Conservation (phyloP, 2,888 invertebrate species). For the Lysandra coridon region DNA sequence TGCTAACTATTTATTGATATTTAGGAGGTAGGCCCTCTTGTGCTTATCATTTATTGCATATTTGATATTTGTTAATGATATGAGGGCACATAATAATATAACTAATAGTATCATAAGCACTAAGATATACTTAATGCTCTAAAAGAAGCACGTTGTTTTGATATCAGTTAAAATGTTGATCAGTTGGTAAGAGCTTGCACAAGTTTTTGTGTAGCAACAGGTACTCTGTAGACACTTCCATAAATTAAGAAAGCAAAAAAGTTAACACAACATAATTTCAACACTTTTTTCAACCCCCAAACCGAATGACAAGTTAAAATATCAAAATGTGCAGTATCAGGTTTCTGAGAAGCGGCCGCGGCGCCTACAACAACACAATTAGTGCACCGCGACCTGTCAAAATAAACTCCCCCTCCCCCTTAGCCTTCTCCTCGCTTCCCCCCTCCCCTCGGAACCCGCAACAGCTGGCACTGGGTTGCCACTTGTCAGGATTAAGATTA, state of each 20-base stretch:
- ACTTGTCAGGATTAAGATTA: background rate
- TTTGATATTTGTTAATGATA: too few relatives aligned
- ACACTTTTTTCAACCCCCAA: background rate
- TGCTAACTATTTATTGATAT: too few relatives aligned
- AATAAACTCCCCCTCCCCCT: conserved; percentile 29
- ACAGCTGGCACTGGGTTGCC: background rate
- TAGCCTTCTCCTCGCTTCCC: background rate
- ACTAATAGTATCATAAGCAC: too few relatives aligned
- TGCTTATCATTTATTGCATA: too few relatives aligned
- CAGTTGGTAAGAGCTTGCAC: background rate
- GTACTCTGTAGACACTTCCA: background rate
- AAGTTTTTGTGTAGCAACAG: background rate
- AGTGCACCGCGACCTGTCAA: conserved; percentile 40
- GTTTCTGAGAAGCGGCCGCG: conserved; percentile 37
- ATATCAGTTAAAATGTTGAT: too few relatives aligned
- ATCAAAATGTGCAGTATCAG: conserved; percentile 37
- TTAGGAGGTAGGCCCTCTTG: too few relatives aligned
- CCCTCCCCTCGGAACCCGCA: background rate
- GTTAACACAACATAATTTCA: conserved; percentile 7
- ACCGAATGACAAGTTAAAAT: background rate
- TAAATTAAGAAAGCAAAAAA: background rate
- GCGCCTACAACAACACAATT: conserved; percentile 27
- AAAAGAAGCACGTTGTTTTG: too few relatives aligned
- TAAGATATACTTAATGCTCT: too few relatives aligned
- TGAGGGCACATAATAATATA: too few relatives aligned